These are phyloP conservation scores for Melanargia galathea DNA, from an alignment of 2,888 invertebrate species.

Conservation along the genomic window DNA sequence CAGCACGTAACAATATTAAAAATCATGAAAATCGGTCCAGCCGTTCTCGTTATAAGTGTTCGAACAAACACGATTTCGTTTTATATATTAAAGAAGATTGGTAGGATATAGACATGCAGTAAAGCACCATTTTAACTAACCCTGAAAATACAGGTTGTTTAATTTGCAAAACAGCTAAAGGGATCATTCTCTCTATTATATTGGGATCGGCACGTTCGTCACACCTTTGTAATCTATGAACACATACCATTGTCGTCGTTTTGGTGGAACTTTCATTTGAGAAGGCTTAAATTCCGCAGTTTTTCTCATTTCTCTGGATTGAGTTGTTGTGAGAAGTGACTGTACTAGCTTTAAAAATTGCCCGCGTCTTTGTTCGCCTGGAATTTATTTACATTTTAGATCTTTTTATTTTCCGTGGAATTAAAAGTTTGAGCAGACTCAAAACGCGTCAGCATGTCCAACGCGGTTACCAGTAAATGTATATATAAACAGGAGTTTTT, in stretches of 20 bases:
- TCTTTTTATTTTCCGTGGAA: too few relatives aligned
- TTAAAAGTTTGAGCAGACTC: too few relatives aligned
- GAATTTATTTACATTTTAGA: too few relatives aligned
- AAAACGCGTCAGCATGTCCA: too few relatives aligned
- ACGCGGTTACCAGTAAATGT: too few relatives aligned
- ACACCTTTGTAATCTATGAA: conserved; percentile 38
- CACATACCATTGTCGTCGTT: conserved; percentile 33
- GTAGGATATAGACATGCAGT: neutral
- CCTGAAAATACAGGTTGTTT: conserved; percentile 50
- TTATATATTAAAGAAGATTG: too few relatives aligned
- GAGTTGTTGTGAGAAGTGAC: neutral
- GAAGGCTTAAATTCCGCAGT: conserved; percentile 36
- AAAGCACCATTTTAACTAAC: conserved; percentile 38
- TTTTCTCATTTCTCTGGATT: neutral
- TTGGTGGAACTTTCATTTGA: conserved; percentile 38
- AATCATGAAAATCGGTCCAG: too few relatives aligned
- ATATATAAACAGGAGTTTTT: too few relatives aligned
- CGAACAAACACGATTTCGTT: too few relatives aligned
- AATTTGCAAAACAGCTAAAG: conserved; percentile 54
- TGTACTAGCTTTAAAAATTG: too few relatives aligned
- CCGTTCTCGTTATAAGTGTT: neutral
- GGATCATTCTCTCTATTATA: conserved; percentile 56
- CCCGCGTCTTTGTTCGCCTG: too few relatives aligned
- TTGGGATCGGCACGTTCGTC: conserved; percentile 61
- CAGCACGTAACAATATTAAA: too few relatives aligned